phyloP scores from a whole-genome alignment of 2,888 invertebrate species.

The Thymelicus sylvestris region DNA sequence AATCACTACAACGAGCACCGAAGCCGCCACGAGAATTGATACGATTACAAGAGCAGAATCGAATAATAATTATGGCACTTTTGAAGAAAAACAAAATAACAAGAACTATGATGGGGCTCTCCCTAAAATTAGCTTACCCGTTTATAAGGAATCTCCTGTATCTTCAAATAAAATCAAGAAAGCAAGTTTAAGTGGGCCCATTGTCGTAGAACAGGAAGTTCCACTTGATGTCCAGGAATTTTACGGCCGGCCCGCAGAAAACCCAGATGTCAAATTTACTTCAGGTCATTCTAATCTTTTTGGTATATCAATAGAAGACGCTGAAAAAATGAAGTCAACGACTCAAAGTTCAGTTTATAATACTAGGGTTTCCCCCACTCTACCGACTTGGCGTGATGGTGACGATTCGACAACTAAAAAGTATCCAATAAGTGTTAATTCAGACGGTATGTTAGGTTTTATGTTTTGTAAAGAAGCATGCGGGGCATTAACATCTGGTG shows the following conservation, averaged over 20 bases:
- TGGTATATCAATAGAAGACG: slow-evolving; percentile 86
- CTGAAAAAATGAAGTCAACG: slow-evolving; percentile 79
- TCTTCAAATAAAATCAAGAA: slow-evolving; percentile 30
- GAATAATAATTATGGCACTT: slow-evolving; percentile 60
- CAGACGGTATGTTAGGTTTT: slow-evolving; percentile 68
- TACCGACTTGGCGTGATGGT: slow-evolving; percentile 80
- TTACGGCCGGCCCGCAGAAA: slow-evolving; percentile 50
- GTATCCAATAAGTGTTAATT: slow-evolving; percentile 68
- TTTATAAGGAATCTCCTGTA: slow-evolving; percentile 48
- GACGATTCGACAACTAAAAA: slow-evolving; percentile 75
- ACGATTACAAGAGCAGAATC: slow-evolving; percentile 63
- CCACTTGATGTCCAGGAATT: slow-evolving; percentile 58
- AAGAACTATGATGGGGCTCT: slow-evolving; percentile 49
- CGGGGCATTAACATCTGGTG: slow-evolving; percentile 21
- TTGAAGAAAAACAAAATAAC: slow-evolving; percentile 56
- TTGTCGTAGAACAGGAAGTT: slow-evolving; percentile 45
- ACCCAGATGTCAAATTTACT: slow-evolving; percentile 72
- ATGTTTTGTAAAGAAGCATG: slow-evolving; percentile 38
- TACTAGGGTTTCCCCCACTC: slow-evolving; percentile 86
- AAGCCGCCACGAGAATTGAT: slow-evolving; percentile 46
- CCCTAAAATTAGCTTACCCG: slow-evolving; percentile 47
- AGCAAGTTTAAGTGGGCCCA: slow-evolving; percentile 13
- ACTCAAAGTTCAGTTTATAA: slow-evolving; percentile 79
- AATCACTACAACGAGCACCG: slow-evolving; percentile 55
- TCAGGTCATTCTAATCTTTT: slow-evolving; percentile 87